These are phyloP conservation scores for Colossoma macropomum DNA, from an alignment of 2,113 vertebrate genomes.

Conservation along the genomic window DNA sequence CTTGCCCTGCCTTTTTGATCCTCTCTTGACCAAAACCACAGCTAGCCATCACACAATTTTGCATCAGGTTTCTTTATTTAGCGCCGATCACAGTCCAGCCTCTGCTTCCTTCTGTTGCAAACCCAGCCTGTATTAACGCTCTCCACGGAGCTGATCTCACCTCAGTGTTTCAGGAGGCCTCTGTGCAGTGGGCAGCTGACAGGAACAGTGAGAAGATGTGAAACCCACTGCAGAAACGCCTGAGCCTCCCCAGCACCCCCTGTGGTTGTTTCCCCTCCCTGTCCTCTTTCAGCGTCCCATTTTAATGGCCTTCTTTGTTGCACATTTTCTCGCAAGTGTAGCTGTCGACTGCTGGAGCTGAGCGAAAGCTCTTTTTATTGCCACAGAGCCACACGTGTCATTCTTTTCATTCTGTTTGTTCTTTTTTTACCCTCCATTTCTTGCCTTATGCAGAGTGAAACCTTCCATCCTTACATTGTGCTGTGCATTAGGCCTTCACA, in stretches of 20 bases:
- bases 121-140: neutral
- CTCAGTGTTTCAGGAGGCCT: neutral
- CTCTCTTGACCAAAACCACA: neutral
- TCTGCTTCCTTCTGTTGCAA: neutral
- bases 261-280: slow-evolving; percentile 11
- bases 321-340: neutral
- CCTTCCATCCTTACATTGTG: neutral
- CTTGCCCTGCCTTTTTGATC: neutral
- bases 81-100: neutral
- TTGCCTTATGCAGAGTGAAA: neutral
- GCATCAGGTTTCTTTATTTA: neutral
- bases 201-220: slow-evolving; percentile 7
- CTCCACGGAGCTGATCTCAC: neutral
- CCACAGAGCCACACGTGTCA: neutral
- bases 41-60: neutral
- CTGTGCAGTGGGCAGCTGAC: neutral
- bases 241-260: neutral
- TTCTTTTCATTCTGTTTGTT: slow-evolving; percentile 1
- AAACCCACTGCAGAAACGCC: slow-evolving; percentile 9
- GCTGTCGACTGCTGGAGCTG: neutral
- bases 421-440: neutral
- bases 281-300: neutral
- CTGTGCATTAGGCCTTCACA: neutral
- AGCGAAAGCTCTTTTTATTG: neutral
- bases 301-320: slow-evolving; percentile 19